Percentiles rank a stretch among this genome's conserved stretches.
Evolutionary conservation across 2,113 vertebrate species (phyloP).

Genomic region (Pelecanoides urinatrix): DNA sequence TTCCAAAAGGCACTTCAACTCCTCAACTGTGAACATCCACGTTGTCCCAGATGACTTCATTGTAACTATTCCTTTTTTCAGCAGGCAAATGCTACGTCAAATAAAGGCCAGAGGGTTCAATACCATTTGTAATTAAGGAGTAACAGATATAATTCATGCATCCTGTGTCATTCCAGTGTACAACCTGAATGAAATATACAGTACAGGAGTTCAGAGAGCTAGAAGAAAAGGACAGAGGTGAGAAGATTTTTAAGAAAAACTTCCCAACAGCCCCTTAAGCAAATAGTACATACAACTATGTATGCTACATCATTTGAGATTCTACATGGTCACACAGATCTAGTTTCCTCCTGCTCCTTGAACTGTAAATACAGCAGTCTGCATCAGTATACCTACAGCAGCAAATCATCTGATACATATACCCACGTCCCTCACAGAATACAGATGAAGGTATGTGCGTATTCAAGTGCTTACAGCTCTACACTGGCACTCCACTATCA

Average conservation of each 20-base stretch:
- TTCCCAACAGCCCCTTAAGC: not conserved
- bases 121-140: not conserved
- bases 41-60: not conserved
- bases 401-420: not conserved
- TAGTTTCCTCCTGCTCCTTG: not conserved
- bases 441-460: not conserved
- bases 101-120: not conserved
- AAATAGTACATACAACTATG: not conserved
- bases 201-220: not conserved
- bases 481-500: not conserved
- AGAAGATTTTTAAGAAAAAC: not conserved
- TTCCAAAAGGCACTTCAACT: not conserved
- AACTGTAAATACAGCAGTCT: not conserved
- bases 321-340: not conserved
- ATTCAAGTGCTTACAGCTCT: not conserved
- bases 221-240: not conserved
- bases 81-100: not conserved
- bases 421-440: not conserved
- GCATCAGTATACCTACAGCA: not conserved
- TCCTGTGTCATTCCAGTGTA: not conserved
- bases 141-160: not conserved
- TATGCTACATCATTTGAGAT: not conserved
- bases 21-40: not conserved
- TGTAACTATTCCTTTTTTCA: not conserved
- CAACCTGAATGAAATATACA: not conserved